A percentile compares a stretch with the other conserved stretches of the same genome.
These are phyloP conservation scores for Aphidius ervi DNA, from an alignment of 1,140 invertebrate genomes.

Conservation along the genomic window DNA sequence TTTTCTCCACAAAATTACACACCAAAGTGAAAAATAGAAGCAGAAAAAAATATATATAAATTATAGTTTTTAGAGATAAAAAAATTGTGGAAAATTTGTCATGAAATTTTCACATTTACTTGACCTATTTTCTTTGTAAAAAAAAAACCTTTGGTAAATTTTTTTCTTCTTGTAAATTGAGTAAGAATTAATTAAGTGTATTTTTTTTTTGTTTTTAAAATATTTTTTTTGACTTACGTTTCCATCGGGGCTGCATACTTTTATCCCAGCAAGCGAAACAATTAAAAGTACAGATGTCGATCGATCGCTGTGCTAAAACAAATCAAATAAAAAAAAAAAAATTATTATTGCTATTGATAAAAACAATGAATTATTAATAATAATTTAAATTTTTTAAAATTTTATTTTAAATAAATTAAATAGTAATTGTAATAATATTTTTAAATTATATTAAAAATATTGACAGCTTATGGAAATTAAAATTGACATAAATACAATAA, in stretches of 20 bases:
- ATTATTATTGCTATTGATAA: background rate
- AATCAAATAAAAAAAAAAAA: slow-evolving; percentile 20
- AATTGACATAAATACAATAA: too few species aligned
- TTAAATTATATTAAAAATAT: too few species aligned
- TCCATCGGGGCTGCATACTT: slow-evolving; percentile 78
- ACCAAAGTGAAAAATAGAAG: too few species aligned
- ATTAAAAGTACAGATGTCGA: slow-evolving; percentile 70
- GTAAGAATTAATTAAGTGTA: background rate
- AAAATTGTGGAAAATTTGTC: too few species aligned
- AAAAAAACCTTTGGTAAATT: background rate
- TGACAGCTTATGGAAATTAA: too few species aligned
- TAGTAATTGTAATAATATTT: too few species aligned
- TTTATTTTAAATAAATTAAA: background rate
- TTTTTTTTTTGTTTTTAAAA: background rate
- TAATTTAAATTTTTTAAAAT: too few species aligned
- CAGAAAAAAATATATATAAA: too few species aligned
- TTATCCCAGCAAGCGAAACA: slow-evolving; percentile 71
- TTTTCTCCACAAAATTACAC: too few species aligned
- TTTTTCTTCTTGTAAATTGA: background rate
- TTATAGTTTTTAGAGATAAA: too few species aligned
- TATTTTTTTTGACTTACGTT: slow-evolving; percentile 58
- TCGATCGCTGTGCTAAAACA: slow-evolving; percentile 59
- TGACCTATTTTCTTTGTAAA: background rate
- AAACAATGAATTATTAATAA: too few species aligned
- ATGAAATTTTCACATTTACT: too few species aligned